A percentile compares a stretch with the other conserved stretches of the same genome.
phyloP scores from a whole-genome alignment of 2,113 vertebrate genomes.

The Osmerus mordax region DNA sequence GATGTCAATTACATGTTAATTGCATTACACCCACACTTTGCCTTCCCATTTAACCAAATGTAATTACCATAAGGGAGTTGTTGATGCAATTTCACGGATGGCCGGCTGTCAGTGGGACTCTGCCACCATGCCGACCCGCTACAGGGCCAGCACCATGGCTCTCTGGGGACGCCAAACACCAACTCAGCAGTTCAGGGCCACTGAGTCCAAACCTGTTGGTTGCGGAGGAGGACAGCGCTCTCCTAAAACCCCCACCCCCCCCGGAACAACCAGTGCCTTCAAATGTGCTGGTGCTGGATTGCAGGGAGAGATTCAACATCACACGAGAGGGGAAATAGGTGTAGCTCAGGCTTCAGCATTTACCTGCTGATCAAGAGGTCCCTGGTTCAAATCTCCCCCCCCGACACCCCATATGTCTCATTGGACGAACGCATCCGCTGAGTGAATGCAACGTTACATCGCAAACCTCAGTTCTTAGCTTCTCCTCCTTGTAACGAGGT shows the following conservation, averaged over 20 bases:
- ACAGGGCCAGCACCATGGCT: slow-evolving; percentile 35
- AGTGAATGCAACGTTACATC: no score
- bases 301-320: slow-evolving; percentile 61
- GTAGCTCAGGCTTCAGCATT: no score
- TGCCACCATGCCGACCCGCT: slow-evolving; percentile 38
- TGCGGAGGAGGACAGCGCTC: background rate
- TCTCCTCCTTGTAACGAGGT: slow-evolving; percentile 17
- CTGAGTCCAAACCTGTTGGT: no score
- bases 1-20: slow-evolving; percentile 69
- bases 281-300: slow-evolving; percentile 65
- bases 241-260: no score
- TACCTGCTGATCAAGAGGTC: no score
- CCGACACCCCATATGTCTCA: no score
- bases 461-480: slow-evolving; percentile 2
- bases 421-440: no score
- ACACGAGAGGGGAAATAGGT: background rate
- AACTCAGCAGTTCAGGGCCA: background rate
- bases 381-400: background rate
- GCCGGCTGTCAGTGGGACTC: slow-evolving; percentile 52
- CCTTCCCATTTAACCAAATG: slow-evolving; percentile 68
- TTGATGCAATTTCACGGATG: slow-evolving; percentile 76
- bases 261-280: background rate
- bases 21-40: slow-evolving; percentile 69
- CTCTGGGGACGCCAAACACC: slow-evolving; percentile 24
- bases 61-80: slow-evolving; percentile 70